phyloP scores from a whole-genome alignment of 2,888 invertebrate genomes.

The Stenurella melanura region DNA sequence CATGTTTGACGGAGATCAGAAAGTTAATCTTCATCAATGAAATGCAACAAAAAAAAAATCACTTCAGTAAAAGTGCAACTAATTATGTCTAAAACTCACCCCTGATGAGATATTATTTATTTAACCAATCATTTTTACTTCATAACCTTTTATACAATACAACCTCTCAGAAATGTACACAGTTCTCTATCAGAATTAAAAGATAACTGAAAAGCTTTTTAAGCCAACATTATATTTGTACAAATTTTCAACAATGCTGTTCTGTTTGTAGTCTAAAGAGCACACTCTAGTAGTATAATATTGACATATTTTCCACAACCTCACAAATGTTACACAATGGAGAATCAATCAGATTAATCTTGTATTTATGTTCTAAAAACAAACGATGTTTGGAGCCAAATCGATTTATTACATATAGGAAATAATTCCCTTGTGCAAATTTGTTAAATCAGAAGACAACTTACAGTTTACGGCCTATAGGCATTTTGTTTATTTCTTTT shows the following conservation, averaged over 20 bases:
- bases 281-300: background rate
- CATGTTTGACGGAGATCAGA: too few species aligned
- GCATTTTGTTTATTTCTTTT: too few species aligned
- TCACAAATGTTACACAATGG: background rate
- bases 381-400: background rate
- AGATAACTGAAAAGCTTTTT: background rate
- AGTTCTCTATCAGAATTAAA: background rate
- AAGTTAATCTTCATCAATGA: too few species aligned
- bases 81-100: too few species aligned
- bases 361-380: background rate
- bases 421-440: background rate
- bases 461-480: too few species aligned
- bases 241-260: background rate
- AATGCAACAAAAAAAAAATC: too few species aligned
- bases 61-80: too few species aligned
- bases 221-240: background rate
- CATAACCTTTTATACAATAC: too few species aligned
- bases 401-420: background rate
- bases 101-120: too few species aligned
- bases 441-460: too few species aligned
- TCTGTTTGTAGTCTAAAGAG: background rate
- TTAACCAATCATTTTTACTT: too few species aligned
- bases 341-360: background rate
- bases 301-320: background rate
- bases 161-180: too few species aligned